These are phyloP conservation scores for Nomada ferruginata DNA, from an alignment of 2,888 invertebrate species.

Conservation along the genomic window DNA sequence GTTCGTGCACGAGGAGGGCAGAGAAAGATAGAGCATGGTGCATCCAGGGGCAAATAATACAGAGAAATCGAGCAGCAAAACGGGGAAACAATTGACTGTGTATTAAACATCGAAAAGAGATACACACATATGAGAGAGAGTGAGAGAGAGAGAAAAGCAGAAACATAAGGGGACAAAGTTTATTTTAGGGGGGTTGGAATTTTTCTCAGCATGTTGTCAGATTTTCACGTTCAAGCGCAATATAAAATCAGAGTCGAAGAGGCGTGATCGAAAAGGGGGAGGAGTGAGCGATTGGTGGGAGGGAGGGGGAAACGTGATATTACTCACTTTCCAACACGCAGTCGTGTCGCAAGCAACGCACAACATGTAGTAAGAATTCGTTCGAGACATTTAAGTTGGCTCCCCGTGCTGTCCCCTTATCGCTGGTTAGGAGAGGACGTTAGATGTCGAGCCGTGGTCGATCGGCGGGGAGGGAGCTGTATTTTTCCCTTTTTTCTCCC, in stretches of 20 bases:
- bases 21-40: neutral
- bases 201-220: neutral
- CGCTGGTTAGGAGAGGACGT: conserved; percentile 50
- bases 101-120: no score
- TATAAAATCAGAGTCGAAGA: no score
- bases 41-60: no score
- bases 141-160: neutral
- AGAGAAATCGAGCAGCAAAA: no score
- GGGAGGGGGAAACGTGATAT: conserved; percentile 56
- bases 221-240: no score
- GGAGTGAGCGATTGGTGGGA: neutral
- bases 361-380: conserved; percentile 82
- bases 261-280: no score
- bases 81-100: no score
- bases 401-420: conserved; percentile 62
- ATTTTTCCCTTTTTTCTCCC: conserved; percentile 18
- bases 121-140: neutral
- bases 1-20: conserved; percentile 1
- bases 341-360: conserved; percentile 80
- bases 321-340: conserved; percentile 81
- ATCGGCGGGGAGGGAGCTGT: conserved; percentile 38
- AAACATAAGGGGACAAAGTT: neutral
- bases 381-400: conserved; percentile 79
- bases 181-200: no score
- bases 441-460: conserved; percentile 34